Evolutionary conservation across 2,888 invertebrate genomes (phyloP).

Genomic region (Petrolisthes manimaculis): DNA sequence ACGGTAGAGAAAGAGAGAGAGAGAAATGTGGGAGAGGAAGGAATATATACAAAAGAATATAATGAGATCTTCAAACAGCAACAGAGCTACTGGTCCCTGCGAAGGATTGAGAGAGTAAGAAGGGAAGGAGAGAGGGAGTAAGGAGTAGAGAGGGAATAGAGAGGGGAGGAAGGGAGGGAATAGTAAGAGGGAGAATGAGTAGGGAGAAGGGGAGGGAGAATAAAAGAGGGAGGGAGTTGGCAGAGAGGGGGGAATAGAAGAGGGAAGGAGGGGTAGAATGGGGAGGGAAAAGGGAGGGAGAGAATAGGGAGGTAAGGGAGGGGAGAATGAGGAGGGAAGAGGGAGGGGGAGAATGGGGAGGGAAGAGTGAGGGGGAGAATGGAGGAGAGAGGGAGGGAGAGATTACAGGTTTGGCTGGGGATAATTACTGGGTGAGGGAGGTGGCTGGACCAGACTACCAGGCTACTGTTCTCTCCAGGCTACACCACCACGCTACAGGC

Average conservation of each 20-base stretch:
- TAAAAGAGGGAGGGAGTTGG: not conserved
- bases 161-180: not conserved
- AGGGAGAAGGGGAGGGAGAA: not conserved
- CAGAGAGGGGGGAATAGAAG: not conserved
- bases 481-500: not conserved
- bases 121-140: not conserved
- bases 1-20: too few relatives aligned
- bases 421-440: slow-evolving; percentile 1
- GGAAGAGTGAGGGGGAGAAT: not conserved
- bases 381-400: not conserved
- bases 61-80: too few relatives aligned
- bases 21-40: too few relatives aligned
- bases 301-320: not conserved
- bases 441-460: slow-evolving; percentile 5
- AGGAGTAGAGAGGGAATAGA: not conserved
- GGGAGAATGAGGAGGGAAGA: not conserved
- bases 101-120: too few relatives aligned
- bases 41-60: too few relatives aligned
- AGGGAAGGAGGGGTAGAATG: not conserved
- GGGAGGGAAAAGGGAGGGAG: too few relatives aligned
- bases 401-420: not conserved
- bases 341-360: not conserved
- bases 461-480: too few relatives aligned
- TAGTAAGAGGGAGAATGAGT: not conserved
- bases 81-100: too few relatives aligned